Evolutionary conservation across 2,797 vertebrate genomes (phyloP).

Genomic region (Argya squamiceps): DNA sequence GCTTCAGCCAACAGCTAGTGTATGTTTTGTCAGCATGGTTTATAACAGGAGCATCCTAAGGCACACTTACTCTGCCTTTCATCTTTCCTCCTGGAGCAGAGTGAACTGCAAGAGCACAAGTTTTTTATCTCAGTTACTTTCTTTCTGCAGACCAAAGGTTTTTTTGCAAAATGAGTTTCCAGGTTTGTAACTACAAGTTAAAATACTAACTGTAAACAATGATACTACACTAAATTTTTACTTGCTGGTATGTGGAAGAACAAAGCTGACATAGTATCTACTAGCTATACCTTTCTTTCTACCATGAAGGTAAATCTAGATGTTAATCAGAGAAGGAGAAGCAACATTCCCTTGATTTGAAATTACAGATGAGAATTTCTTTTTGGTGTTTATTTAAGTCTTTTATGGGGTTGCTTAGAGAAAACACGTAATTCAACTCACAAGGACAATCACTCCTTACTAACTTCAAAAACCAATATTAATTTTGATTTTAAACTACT

Average conservation of each 20-base stretch:
- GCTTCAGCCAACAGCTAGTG: neutral
- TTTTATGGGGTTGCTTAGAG: neutral
- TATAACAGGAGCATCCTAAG: neutral
- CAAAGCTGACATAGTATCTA: neutral
- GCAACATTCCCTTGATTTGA: neutral
- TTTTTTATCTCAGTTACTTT: neutral
- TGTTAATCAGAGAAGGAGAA: neutral
- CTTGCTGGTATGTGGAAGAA: neutral
- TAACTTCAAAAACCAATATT: neutral
- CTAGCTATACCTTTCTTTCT: neutral
- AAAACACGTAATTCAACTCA: neutral
- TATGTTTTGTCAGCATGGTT: neutral
- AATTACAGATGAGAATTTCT: neutral
- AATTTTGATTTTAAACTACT: neutral
- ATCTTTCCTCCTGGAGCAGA: neutral
- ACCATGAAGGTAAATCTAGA: neutral
- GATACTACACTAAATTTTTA: neutral
- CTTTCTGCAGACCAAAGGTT: neutral
- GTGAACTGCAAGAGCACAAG: neutral
- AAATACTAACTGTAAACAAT: neutral
- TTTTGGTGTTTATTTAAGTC: neutral
- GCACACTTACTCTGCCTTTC: rapidly evolving
- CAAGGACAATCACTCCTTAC: neutral
- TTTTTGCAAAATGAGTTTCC: neutral
- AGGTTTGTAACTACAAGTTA: neutral